Base-by-base conservation (phyloP, 2,113 vertebrate species). In the Leptobrachium leishanense region DNA sequence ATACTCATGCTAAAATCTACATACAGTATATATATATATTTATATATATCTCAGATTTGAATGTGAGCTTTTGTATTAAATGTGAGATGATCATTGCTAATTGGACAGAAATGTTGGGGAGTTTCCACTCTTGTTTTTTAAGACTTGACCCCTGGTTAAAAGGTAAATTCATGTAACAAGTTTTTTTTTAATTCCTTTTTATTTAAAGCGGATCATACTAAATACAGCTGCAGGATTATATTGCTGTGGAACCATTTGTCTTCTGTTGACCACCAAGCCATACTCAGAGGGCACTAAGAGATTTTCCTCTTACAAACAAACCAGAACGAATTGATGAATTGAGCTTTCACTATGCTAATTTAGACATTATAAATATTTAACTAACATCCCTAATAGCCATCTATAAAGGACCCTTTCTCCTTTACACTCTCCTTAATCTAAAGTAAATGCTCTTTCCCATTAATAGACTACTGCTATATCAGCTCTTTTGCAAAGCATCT, bases 281-380 rank as follows among this genome's bases (percentile, higher is more conserved):
- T 64, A 86, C 88, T 84, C 63, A 83, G 53, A 2, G 83, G 80
- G 81, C 41, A 85, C 82, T 87, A 83, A 85, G 72, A 87, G 76
- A 81, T 83, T 81, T 82, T 64, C 50, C 82, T 84, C 85, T 80
- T 82, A 85, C 88, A 88, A 89, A 86, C 85, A 86, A 82, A 89
- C 86, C 88, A 89, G 89, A 92, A 91, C 90, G 85, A 92, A 93
- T 92, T 92, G 92, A 95, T 94, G 89, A 94, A 94, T 92, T 89
- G 90, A 90, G 90, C 84, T 91, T 91, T 92, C 89, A 89, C 90
- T 93, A 92, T 92, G 92, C 92, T 93, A 92, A 95, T 94, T 90
- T 87, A 88, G 87, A 88, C 85, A 82, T 88, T 88, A 95, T 94
- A 91, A 94, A 94, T 94, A 94, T 94, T 94, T 93, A 92, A 94